These are phyloP conservation scores for Apolygus lucorum DNA, from an alignment of 1,140 invertebrate genomes.

Conservation along the genomic window DNA sequence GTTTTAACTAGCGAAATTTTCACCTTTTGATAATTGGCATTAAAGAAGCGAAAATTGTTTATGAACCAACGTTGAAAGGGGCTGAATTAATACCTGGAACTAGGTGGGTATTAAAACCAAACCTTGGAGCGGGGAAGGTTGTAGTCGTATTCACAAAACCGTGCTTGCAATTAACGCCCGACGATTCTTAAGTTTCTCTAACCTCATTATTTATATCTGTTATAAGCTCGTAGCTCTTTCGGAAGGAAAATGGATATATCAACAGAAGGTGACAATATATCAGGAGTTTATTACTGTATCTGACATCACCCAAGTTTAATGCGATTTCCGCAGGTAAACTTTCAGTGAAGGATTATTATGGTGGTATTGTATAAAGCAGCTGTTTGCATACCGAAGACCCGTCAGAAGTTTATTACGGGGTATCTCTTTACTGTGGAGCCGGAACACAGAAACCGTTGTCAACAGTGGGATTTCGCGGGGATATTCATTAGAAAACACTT, in stretches of 20 bases:
- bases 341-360: background rate
- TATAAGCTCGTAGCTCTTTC: background rate
- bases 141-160: no score
- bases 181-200: background rate
- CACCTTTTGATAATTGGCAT: no score
- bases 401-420: background rate
- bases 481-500: no score
- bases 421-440: no score
- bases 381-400: background rate
- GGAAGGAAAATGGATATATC: background rate
- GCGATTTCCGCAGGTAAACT: background rate
- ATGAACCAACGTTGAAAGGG: no score
- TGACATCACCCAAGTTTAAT: background rate
- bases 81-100: no score
- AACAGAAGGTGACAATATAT: background rate
- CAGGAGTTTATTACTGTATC: background rate
- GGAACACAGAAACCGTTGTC: background rate
- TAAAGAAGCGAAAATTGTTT: no score
- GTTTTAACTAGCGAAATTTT: no score
- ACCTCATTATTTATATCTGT: background rate
- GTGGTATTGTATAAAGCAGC: background rate
- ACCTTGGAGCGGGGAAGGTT: no score
- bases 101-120: no score
- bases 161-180: no score
- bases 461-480: background rate